Percentiles rank a stretch among this genome's conserved stretches.
Evolutionary conservation across 2,888 invertebrate species (phyloP).

Genomic region (Drosophila nigritarsus): DNA sequence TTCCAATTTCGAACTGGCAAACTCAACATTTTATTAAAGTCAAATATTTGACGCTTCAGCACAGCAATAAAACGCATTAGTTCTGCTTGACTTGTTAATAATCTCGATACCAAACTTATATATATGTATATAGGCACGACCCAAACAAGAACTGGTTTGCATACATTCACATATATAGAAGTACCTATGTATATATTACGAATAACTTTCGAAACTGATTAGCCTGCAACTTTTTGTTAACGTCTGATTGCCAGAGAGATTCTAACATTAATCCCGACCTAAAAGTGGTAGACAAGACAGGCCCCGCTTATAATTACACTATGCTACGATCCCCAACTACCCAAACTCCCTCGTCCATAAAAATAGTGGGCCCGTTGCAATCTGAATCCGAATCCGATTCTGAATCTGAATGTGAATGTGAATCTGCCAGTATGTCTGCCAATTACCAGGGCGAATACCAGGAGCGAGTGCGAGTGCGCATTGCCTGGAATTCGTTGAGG

Average conservation of each 20-base stretch:
- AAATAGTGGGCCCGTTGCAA: slow-evolving; percentile 17
- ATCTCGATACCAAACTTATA: slow-evolving; percentile 2
- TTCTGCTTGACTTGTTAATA: slow-evolving; percentile 33
- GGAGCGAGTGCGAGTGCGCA: slow-evolving; percentile 30
- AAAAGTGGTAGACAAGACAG: background rate
- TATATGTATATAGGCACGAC: background rate
- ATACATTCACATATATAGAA: background rate
- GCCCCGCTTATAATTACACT: background rate
- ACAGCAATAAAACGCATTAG: slow-evolving; percentile 38
- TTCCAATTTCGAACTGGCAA: background rate
- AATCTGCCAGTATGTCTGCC: slow-evolving; percentile 63
- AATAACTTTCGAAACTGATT: background rate
- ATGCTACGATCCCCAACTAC: background rate
- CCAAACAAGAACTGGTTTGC: background rate
- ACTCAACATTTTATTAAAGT: slow-evolving; percentile 9
- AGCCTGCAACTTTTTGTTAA: background rate
- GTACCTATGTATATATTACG: background rate
- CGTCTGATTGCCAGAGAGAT: background rate
- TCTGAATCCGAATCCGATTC: slow-evolving; percentile 12
- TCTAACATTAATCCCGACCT: background rate
- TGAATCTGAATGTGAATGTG: background rate
- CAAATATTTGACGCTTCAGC: slow-evolving; percentile 32
- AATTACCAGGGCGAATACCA: slow-evolving; percentile 40
- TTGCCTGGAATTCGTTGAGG: slow-evolving; percentile 16
- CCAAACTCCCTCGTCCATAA: background rate